A percentile compares a stretch with the other conserved stretches of the same genome.
phyloP scores from a whole-genome alignment of 2,113 vertebrate genomes.

The Scytalopus superciliaris region DNA sequence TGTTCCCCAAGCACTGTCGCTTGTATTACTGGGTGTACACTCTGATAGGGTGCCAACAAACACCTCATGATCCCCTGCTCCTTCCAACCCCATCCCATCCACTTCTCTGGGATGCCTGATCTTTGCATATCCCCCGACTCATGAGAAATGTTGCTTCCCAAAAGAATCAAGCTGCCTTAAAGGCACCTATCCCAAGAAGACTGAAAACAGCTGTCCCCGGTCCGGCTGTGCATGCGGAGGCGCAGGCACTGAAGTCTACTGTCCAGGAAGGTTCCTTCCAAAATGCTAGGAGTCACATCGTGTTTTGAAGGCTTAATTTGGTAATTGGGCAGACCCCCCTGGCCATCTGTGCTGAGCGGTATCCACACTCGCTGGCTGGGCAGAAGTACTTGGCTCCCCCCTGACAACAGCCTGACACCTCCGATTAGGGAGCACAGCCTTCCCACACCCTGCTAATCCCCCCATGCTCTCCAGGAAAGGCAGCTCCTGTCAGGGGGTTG shows the following conservation, averaged over 20 bases:
- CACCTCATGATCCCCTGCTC: background rate
- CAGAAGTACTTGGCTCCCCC: constrained; percentile 40
- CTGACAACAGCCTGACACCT: constrained; percentile 37
- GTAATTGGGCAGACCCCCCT: constrained; percentile 14
- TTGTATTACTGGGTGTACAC: background rate
- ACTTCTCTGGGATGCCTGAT: background rate
- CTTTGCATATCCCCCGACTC: background rate
- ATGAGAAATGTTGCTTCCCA: background rate
- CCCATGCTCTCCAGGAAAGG: background rate
- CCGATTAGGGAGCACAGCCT: constrained; percentile 7
- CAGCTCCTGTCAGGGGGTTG: background rate
- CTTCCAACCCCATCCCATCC: background rate
- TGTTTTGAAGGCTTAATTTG: constrained; percentile 63
- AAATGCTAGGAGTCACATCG: background rate
- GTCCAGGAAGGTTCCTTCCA: background rate
- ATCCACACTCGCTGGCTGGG: background rate
- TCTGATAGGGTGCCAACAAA: background rate
- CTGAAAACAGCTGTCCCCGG: background rate
- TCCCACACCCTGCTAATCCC: background rate
- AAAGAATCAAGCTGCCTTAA: background rate
- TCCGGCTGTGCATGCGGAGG: fast-evolving
- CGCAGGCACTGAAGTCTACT: background rate
- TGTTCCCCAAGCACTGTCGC: background rate
- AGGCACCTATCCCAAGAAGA: background rate
- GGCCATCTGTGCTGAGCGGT: constrained; percentile 13